A percentile compares a stretch with the other conserved stretches of the same genome.
These are phyloP conservation scores for Condylostylus longicornis DNA, from an alignment of 1,140 invertebrate species.

Conservation along the genomic window DNA sequence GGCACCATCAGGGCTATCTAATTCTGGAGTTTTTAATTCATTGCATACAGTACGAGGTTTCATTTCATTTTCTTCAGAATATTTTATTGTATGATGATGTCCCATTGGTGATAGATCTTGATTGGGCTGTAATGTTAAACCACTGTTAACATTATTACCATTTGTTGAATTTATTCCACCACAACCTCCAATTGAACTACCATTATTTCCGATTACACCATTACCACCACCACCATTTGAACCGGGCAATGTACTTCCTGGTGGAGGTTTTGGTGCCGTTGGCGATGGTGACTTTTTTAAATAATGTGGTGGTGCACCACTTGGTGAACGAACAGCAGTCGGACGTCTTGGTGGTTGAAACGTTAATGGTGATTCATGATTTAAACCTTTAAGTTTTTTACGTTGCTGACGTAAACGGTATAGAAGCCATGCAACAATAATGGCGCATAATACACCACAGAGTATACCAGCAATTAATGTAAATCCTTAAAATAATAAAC, in stretches of 20 bases:
- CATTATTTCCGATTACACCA: slow-evolving; percentile 6
- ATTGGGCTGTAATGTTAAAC: slow-evolving; percentile 32
- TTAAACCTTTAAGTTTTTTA: no score
- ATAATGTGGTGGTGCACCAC: slow-evolving; percentile 52
- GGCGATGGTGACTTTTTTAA: slow-evolving; percentile 78
- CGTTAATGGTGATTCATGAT: slow-evolving; percentile 33
- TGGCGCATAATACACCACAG: no score
- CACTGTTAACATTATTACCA: no score
- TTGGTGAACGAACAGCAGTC: slow-evolving; percentile 43
- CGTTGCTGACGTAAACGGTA: no score
- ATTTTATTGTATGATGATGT: slow-evolving; percentile 20
- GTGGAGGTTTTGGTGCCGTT: slow-evolving; percentile 48
- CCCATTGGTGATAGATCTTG: slow-evolving; percentile 23
- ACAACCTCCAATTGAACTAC: slow-evolving; percentile 18
- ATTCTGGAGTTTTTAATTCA: slow-evolving; percentile 33
- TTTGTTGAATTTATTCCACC: no score
- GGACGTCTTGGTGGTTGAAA: slow-evolving; percentile 42
- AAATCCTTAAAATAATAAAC: no score
- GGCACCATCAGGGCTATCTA: slow-evolving; percentile 29
- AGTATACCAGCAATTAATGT: no score
- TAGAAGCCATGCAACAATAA: no score
- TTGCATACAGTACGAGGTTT: slow-evolving; percentile 17
- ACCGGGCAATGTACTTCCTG: slow-evolving; percentile 16
- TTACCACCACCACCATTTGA: slow-evolving; percentile 32
- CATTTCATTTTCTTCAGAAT: slow-evolving; percentile 24